Percentiles rank a stretch among this genome's conserved stretches.
Conservation (phyloP, 2,888 invertebrate species). For the Apotomis capreana region DNA sequence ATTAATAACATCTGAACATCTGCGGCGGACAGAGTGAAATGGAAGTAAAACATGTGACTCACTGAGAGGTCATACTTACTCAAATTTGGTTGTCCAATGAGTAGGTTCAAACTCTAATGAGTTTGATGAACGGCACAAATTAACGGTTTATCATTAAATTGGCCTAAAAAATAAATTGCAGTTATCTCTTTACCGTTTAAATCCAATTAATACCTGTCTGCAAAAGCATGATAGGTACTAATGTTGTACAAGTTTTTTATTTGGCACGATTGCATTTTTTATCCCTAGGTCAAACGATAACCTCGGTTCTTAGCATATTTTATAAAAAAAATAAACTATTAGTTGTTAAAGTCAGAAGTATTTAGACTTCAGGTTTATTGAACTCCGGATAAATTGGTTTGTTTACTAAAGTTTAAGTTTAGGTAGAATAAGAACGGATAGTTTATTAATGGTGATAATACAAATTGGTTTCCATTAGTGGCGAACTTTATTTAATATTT, state of each 20-base stretch:
- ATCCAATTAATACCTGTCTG: slow-evolving; percentile 20
- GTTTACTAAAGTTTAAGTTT: slow-evolving; percentile 7
- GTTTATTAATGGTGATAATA: background rate
- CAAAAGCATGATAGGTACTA: background rate
- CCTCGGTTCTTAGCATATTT: slow-evolving; percentile 14
- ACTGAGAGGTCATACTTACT: too few relatives aligned
- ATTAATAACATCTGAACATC: too few relatives aligned
- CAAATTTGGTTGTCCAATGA: too few relatives aligned
- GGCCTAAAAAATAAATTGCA: background rate
- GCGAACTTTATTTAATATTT: too few relatives aligned
- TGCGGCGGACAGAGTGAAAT: too few relatives aligned
- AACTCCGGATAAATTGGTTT: slow-evolving; percentile 25
- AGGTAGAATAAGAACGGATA: background rate
- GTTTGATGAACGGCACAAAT: too few relatives aligned
- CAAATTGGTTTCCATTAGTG: background rate
- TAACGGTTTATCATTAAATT: background rate
- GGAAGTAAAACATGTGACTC: too few relatives aligned
- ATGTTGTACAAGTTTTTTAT: slow-evolving; percentile 6
- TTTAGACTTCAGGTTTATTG: slow-evolving; percentile 12
- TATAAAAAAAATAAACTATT: background rate
- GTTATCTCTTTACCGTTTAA: slow-evolving; percentile 2
- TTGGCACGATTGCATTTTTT: slow-evolving; percentile 19
- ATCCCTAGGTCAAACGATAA: slow-evolving; percentile 20
- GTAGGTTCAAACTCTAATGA: too few relatives aligned
- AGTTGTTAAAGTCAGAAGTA: background rate